Conservation (phyloP, 2,797 vertebrate genomes). For the Pseudocheirus occidentalis region DNA sequence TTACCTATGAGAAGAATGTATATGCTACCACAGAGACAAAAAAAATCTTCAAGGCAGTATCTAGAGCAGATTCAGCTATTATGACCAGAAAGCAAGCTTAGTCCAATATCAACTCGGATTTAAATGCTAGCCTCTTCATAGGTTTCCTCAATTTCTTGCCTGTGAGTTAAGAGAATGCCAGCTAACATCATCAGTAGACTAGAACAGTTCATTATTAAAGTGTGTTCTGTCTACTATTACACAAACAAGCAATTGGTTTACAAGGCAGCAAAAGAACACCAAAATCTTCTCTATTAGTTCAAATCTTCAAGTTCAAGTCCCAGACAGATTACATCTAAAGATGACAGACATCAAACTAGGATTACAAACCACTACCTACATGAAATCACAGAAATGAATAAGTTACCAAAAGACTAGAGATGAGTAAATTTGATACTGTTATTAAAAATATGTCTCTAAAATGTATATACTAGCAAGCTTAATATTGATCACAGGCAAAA, state of each 20-base stretch:
- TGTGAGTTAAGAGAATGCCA: not conserved
- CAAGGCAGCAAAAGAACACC: not conserved
- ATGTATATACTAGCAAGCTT: not conserved
- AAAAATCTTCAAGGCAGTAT: not conserved
- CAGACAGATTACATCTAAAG: not conserved
- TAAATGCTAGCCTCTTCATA: conserved; percentile 2
- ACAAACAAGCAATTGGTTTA: conserved; percentile 26
- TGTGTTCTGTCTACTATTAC: conserved; percentile 5
- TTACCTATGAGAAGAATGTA: no score
- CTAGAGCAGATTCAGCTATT: not conserved
- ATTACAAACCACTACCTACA: not conserved
- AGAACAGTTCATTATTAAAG: conserved; percentile 3
- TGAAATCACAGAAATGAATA: not conserved
- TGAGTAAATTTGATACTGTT: not conserved
- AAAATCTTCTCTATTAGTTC: no score
- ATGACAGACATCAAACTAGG: not conserved
- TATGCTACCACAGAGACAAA: not conserved
- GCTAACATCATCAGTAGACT: not conserved
- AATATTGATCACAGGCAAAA: not conserved
- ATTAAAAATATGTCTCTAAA: not conserved
- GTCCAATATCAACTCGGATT: not conserved
- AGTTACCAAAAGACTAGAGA: not conserved
- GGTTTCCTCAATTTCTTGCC: conserved; percentile 7
- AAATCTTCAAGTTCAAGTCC: no score
- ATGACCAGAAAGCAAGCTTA: not conserved